These are phyloP conservation scores for Epiblema foenella DNA, from an alignment of 2,888 invertebrate genomes.

Conservation along the genomic window DNA sequence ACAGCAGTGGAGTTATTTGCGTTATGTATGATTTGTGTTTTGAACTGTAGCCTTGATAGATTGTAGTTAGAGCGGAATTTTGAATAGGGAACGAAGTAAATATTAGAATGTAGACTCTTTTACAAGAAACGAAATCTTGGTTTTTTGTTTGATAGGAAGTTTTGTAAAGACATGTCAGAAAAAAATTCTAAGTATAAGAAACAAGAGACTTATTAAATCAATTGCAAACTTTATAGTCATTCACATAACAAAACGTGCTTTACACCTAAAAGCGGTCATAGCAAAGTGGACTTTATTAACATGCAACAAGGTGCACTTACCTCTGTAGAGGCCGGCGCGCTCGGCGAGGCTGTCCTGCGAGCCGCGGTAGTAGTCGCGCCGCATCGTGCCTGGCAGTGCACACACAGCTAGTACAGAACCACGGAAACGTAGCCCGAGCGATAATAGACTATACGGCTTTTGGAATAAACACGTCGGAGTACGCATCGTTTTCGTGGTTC, in stretches of 20 bases:
- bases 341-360: slow-evolving; percentile 95
- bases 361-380: slow-evolving; percentile 96
- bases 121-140: background rate
- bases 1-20: background rate
- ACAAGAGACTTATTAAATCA: too few relatives aligned
- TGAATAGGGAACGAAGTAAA: background rate
- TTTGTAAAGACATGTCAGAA: background rate
- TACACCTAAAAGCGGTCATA: slow-evolving; percentile 1
- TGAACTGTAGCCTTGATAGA: background rate
- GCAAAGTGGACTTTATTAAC: background rate
- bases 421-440: slow-evolving; percentile 3
- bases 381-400: slow-evolving; percentile 85
- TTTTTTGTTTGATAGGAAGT: background rate
- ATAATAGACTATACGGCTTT: background rate
- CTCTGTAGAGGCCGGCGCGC: slow-evolving; percentile 89
- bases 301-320: slow-evolving; percentile 73
- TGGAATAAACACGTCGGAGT: background rate
- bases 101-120: background rate
- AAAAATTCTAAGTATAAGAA: background rate
- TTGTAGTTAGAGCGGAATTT: background rate
- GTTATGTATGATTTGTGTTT: background rate
- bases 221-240: background rate
- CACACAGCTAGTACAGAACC: slow-evolving; percentile 52
- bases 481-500: slow-evolving; percentile 19
- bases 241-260: slow-evolving; percentile 13